Conservation (phyloP, 1,140 invertebrate genomes). For the Bombus polaris region DNA sequence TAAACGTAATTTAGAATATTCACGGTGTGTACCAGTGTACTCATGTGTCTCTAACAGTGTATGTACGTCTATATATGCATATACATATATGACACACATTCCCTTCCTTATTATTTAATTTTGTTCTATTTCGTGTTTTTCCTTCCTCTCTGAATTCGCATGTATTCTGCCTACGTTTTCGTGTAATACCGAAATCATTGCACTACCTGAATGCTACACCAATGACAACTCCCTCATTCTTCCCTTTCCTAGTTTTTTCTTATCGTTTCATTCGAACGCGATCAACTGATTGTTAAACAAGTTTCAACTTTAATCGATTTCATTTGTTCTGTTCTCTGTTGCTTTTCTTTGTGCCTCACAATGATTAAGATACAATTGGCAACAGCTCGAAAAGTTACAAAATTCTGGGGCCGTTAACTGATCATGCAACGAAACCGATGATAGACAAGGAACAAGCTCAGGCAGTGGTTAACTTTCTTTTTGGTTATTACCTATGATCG, state of each 20-base stretch:
- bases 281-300: not conserved
- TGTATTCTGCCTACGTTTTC: not conserved
- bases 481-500: not conserved
- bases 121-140: slow-evolving; percentile 30
- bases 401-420: slow-evolving; percentile 14
- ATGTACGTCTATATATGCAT: slow-evolving; percentile 40
- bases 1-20: slow-evolving; percentile 76
- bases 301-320: slow-evolving; percentile 10
- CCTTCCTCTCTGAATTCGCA: not conserved
- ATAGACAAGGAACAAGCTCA: slow-evolving; percentile 14
- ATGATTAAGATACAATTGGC: slow-evolving; percentile 9
- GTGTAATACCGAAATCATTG: slow-evolving; percentile 1
- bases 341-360: not conserved
- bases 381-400: not conserved
- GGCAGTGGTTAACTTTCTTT: slow-evolving; percentile 30
- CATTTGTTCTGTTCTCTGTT: not conserved
- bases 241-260: not conserved
- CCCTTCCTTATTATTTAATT: slow-evolving; percentile 34
- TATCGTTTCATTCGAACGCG: not conserved
- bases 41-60: not conserved
- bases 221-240: not conserved
- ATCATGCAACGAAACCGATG: slow-evolving; percentile 11
- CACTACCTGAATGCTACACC: not conserved
- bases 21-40: slow-evolving; percentile 25
- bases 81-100: slow-evolving; percentile 48